Evolutionary conservation across 2,797 vertebrate species (phyloP).

Genomic region (Emydoidea blandingii): DNA sequence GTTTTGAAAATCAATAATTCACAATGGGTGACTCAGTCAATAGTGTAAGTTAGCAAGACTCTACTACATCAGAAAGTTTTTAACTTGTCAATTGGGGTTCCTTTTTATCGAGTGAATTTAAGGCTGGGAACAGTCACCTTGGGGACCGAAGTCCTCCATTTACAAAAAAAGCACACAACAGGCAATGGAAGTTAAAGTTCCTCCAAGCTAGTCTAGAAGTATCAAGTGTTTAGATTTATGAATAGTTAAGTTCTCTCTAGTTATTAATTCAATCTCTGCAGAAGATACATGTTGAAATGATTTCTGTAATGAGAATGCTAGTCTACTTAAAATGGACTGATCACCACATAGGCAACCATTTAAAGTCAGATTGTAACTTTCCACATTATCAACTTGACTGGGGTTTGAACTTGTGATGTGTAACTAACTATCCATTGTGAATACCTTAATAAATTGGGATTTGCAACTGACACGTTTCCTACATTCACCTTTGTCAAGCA

Average conservation of each 20-base stretch:
- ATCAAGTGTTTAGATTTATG: neutral
- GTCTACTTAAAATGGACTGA: neutral
- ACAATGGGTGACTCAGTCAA: no score
- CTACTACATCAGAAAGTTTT: no score
- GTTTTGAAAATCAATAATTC: no score
- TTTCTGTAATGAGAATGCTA: neutral
- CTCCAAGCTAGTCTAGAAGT: neutral
- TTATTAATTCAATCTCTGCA: neutral
- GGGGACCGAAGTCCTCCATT: neutral
- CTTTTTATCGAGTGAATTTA: neutral
- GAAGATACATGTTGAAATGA: neutral
- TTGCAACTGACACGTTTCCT: neutral
- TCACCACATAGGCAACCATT: neutral
- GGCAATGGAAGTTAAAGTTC: rapidly evolving
- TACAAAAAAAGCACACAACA: neutral
- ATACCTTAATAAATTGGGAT: neutral
- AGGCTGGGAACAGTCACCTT: neutral
- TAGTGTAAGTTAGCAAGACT: no score
- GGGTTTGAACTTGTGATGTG: neutral
- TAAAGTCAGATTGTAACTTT: neutral
- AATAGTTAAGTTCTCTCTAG: neutral
- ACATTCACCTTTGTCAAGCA: neutral
- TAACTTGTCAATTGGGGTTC: neutral
- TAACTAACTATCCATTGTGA: neutral
- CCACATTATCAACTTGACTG: neutral